Conservation (phyloP, 2,113 vertebrate genomes). For the Ceyx melanurus region DNA sequence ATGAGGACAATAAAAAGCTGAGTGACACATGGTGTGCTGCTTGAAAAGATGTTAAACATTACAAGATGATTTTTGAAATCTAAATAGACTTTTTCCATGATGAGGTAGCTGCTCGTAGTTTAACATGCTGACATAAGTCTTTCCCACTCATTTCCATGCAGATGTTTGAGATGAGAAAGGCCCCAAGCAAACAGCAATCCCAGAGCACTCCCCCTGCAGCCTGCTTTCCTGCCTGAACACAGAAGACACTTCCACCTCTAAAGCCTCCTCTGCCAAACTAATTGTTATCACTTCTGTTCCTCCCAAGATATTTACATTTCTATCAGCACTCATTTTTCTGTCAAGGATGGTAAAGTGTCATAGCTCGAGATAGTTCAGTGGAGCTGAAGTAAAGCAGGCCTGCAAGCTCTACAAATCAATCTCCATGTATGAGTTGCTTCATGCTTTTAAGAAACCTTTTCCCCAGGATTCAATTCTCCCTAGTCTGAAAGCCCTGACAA, state of each 20-base stretch:
- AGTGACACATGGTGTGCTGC: neutral
- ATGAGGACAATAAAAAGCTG: neutral
- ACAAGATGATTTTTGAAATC: neutral
- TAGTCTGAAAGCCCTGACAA: conserved; percentile 62
- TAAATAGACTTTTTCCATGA: neutral
- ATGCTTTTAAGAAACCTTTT: conserved; percentile 63
- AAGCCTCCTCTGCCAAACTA: neutral
- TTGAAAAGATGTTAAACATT: neutral
- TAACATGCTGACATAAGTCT: neutral
- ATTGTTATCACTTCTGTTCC: conserved; percentile 9
- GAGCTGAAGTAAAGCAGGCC: conserved; percentile 61
- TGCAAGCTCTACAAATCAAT: conserved; percentile 59
- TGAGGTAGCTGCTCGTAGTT: neutral
- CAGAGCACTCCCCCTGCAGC: neutral
- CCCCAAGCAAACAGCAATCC: neutral
- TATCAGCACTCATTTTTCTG: conserved; percentile 47
- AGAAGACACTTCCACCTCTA: neutral
- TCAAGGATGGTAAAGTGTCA: conserved; percentile 48
- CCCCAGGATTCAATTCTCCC: conserved; percentile 61
- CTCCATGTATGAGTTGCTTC: neutral
- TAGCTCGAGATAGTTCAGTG: conserved; percentile 42
- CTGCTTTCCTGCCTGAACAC: neutral
- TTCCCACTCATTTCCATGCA: neutral
- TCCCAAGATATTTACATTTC: conserved; percentile 60
- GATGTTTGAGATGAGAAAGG: neutral